These are phyloP conservation scores for Neoitamus cyanurus DNA, from an alignment of 2,888 invertebrate genomes.

Conservation along the genomic window DNA sequence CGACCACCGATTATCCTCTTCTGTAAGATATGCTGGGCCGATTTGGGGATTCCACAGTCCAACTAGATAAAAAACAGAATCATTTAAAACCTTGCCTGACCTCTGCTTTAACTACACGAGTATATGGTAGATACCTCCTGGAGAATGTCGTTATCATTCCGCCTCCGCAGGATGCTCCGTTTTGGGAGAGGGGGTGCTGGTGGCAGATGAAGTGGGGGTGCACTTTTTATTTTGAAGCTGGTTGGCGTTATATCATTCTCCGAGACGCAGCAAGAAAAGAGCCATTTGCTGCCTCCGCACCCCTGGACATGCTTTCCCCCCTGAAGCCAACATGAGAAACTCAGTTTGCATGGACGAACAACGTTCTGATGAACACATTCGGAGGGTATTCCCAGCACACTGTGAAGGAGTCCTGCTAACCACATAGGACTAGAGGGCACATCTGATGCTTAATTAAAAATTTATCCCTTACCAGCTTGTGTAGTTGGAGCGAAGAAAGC, in stretches of 20 bases:
- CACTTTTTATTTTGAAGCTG: conserved; percentile 11
- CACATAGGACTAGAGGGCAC: not conserved
- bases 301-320: conserved; percentile 76
- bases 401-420: conserved; percentile 61
- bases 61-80: conserved; percentile 58
- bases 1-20: conserved; percentile 86
- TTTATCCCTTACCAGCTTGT: conserved; percentile 7
- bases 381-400: conserved; percentile 63
- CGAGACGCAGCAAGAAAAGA: conserved; percentile 77
- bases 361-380: conserved; percentile 69
- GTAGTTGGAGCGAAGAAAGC: not conserved
- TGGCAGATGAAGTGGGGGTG: not conserved
- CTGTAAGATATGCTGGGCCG: conserved; percentile 69
- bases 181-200: conserved; percentile 57
- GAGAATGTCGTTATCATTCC: conserved; percentile 62
- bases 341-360: conserved; percentile 75
- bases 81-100: conserved; percentile 54
- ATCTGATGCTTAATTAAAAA: not conserved
- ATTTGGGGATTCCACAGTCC: conserved; percentile 77
- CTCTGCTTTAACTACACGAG: not conserved
- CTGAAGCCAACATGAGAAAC: conserved; percentile 80
- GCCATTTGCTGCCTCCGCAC: conserved; percentile 76
- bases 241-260: conserved; percentile 57
- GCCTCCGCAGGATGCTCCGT: conserved; percentile 62
- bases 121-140: conserved; percentile 57